Conservation (phyloP, 2,113 vertebrate genomes). For the Panurus biarmicus region DNA sequence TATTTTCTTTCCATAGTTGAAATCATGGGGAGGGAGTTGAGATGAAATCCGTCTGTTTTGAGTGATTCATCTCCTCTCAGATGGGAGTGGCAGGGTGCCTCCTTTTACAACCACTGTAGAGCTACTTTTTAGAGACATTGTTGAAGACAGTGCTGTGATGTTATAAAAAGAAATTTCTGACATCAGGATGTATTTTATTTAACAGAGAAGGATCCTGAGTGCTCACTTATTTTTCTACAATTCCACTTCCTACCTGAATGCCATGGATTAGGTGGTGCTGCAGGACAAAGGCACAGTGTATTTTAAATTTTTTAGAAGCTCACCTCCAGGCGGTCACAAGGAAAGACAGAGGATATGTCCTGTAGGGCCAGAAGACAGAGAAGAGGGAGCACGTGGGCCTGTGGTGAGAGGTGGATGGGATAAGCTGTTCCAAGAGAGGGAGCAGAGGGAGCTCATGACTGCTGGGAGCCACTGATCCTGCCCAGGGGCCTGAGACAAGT, state of each 20-base stretch:
- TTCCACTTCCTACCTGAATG: neutral
- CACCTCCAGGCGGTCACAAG: neutral
- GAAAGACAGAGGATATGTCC: neutral
- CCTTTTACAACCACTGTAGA: neutral
- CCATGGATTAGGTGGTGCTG: neutral
- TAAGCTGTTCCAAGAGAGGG: neutral
- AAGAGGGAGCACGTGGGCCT: neutral
- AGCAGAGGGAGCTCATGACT: constrained; percentile 2
- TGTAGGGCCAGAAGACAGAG: neutral
- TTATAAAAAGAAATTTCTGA: neutral
- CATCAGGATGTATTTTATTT: neutral
- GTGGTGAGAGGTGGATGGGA: neutral
- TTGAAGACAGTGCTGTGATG: neutral
- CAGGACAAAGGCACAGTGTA: neutral
- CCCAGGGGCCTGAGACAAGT: neutral
- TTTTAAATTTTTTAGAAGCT: neutral
- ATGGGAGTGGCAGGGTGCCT: constrained; percentile 37
- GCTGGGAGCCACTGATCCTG: neutral
- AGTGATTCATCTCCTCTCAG: constrained; percentile 41
- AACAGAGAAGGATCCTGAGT: neutral
- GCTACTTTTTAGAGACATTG: neutral
- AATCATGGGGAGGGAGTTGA: constrained; percentile 12
- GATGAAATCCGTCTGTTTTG: constrained; percentile 9
- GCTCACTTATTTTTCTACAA: neutral
- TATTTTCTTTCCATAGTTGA: neutral